Base-by-base conservation (phyloP, 1,140 invertebrate genomes). In the Rhysida immarginata region DNA sequence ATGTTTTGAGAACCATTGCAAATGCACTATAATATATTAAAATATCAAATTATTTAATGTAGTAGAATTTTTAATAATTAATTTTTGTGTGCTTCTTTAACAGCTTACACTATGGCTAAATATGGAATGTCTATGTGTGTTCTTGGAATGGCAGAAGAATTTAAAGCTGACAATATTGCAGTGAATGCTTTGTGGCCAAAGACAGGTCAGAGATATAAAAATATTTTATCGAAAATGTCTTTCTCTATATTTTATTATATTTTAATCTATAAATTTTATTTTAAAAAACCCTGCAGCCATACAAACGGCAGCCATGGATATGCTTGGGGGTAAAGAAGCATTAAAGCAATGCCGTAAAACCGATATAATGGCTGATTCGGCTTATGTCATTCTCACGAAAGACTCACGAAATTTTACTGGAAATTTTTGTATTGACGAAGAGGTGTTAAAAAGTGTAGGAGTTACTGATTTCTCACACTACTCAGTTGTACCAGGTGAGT, bases 91-190 rank as follows among this genome's bases (percentile, higher is more conserved):
- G 5, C 16, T 35, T 35, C 29, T 35, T 35, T 8, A 35, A 35
- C 5, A 50, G 93, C 92, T 0, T 99, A 98, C 68, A 97, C 95
- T 0, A 96, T 98, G 81, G 87, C 95, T 1, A 99, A 99, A 65
- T 98, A 95, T 68, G 95, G 95, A 20, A 99, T 99, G 96, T 96
- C 91, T 0, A 91, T 99, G 89, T 97, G 93, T 72, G 91, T 89
- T 1, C 73, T 99, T 14, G 94, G 96, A 41, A 96, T 97, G 91
- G 76, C 89, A 42, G 87, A 87, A 60, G 96, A 99, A 74, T 87
- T 96, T 59, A 82, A 78, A 63, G 69, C 76, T 8, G 77, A 83
- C 55, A 82, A 83, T 50, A 85, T 99, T 61, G 92, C 84, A 42
- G 93, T 98, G 0, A 99, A 99, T 75, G 90, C 94, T 2, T 73